Evolutionary conservation across 2,888 invertebrate genomes (phyloP), one percentile per base, ranked within the genome.

Genomic region (Eudemis profundana): DNA sequence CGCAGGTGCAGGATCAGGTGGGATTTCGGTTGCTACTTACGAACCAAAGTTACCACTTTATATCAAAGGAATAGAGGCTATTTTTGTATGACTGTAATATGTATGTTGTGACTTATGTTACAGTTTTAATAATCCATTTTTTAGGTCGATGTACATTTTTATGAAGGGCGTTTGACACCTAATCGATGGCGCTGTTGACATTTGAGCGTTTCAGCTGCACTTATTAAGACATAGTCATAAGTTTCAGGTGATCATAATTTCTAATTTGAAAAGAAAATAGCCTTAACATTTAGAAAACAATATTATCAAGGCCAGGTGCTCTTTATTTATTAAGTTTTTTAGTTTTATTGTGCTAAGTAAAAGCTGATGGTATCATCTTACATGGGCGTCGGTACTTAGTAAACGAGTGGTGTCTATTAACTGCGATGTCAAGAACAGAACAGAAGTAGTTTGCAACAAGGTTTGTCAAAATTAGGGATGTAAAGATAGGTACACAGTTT

Each of bases 11-110:
- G 70, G 74, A 70, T 72, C 74, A 67, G 74, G 70, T 70, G 69
- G 78, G 84, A 89, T 88, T 85, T 89, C 78, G 89, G 88, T 87
- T 86, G 36, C 23, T 29, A 8, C 29, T 49, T 29, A 8, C 29
- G 19, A 21, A 12, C 27, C 5, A 42, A n/a, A 23, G 10, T 0
- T 2, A 10, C n/a, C 4, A 47, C 47, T 5, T 36, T 46, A 42
- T 33, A 1, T 8, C 1, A 8, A 15, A n/a, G 21, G 10, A 21
- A 15, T 19, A 59, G n/a, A 47, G 47, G 14, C 14, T 36, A 5
- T 12, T 33, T 4, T 59, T 17, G 46, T 4, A 29, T 8, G 10
- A 33, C 23, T 23, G 33, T 12, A 0, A 15, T n/a, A 7, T 14
- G 7, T 21, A 14, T 33, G 47, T 49, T 33, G 63, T 44, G 57